These are phyloP conservation scores for Schizothorax lantsangensis DNA, from an alignment of 2,797 vertebrate species.

Conservation along the genomic window DNA sequence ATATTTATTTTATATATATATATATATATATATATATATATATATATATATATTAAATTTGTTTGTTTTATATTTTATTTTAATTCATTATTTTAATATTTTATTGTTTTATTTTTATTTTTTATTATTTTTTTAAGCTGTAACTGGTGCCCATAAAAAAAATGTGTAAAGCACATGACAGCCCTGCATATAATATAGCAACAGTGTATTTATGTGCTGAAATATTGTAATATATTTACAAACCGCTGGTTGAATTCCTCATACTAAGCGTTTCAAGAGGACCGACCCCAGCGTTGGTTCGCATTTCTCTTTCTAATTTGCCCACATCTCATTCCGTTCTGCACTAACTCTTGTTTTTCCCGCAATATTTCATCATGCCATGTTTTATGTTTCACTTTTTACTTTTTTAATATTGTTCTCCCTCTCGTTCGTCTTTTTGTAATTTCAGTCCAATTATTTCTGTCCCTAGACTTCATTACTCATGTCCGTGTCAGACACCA, in stretches of 20 bases:
- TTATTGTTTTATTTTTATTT: not conserved
- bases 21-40: too few species aligned
- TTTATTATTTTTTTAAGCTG: not conserved
- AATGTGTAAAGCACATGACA: not conserved
- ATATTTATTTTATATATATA: not conserved
- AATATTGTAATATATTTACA: conserved; percentile 32
- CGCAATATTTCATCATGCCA: conserved; percentile 50
- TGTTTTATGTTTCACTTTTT: conserved; percentile 59
- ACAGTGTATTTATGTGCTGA: conserved; percentile 11
- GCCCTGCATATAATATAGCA: not conserved
- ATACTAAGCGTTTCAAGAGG: conserved; percentile 5
- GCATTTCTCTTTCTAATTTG: conserved; percentile 37
- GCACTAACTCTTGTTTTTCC: conserved; percentile 56
- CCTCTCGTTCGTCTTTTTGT: conserved; percentile 71
- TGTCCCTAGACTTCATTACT: conserved; percentile 96
- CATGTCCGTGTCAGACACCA: conserved; percentile 92
- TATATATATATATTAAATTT: too few species aligned
- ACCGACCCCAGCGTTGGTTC: not conserved
- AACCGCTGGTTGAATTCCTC: conserved; percentile 22
- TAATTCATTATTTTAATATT: not conserved
- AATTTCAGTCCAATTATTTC: conserved; percentile 94
- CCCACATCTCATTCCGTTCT: conserved; percentile 28
- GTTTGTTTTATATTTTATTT: not conserved
- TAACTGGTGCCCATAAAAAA: not conserved
- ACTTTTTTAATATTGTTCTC: conserved; percentile 65